These are phyloP conservation scores for Silurus asotus DNA, from an alignment of 2,113 vertebrate genomes.

Conservation along the genomic window DNA sequence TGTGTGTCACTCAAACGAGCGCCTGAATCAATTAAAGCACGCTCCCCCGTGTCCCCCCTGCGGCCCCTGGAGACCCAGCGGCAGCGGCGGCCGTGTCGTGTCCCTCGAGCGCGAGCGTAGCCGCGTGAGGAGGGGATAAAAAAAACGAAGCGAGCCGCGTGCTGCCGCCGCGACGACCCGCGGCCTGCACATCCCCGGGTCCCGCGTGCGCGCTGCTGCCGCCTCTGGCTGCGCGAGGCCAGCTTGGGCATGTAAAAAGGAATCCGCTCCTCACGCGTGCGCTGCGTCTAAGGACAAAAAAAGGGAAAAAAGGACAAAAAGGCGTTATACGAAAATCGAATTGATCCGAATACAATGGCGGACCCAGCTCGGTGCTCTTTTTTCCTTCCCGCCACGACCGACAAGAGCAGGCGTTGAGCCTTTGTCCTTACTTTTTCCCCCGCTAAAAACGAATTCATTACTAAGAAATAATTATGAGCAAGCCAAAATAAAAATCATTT, in stretches of 20 bases:
- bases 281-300: slow-evolving; percentile 50
- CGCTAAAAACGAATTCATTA: background rate
- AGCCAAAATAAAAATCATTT: background rate
- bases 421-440: background rate
- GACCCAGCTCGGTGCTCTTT: slow-evolving; percentile 8
- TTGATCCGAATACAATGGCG: slow-evolving; percentile 41
- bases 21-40: slow-evolving; percentile 54
- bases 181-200: slow-evolving; percentile 72
- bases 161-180: slow-evolving; percentile 49
- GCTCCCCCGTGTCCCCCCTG: slow-evolving; percentile 42
- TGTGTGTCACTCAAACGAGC: slow-evolving; percentile 11
- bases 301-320: slow-evolving; percentile 51
- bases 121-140: slow-evolving; percentile 40
- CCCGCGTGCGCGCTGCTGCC: slow-evolving; percentile 66
- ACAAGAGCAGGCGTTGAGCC: too few relatives aligned
- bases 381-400: background rate
- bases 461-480: too few relatives aligned
- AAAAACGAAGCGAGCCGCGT: background rate
- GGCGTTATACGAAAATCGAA: slow-evolving; percentile 60
- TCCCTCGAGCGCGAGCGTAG: slow-evolving; percentile 56
- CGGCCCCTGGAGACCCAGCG: slow-evolving; percentile 53
- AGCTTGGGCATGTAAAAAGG: slow-evolving; percentile 45
- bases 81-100: slow-evolving; percentile 52
- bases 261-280: slow-evolving; percentile 34
- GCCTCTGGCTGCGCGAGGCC: slow-evolving; percentile 64